Base-by-base conservation (phyloP, 2,888 invertebrate species). In the Pandemis heparana region DNA sequence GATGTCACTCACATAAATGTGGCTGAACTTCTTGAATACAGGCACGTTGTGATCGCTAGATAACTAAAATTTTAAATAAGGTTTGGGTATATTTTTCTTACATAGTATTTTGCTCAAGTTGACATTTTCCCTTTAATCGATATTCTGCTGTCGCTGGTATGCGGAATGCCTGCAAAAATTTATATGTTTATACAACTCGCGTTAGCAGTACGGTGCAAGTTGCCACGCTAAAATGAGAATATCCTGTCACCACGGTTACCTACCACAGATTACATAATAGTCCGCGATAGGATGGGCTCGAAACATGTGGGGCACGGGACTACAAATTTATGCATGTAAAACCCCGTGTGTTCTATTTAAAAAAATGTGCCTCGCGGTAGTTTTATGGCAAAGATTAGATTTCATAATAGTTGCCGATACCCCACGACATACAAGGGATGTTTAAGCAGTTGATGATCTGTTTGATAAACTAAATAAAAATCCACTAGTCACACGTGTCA, bases 401-500 rank as follows among this genome's bases (percentile, higher is more conserved):
- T 32, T 2, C 23, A 32, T 32, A 32, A 32, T 2, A 32, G 23
- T 32, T 32, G 23, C 23, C 23, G 23, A 32, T 32, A 32, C 2
- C 23, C 18, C 18, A 18, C 53, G 53, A 7, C 7, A 5, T 51
- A 51, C 23, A 32, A 32, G 23, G 4, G 23, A 32, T 32, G 23
- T 32, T 32, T 43, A 43, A 43, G 10, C 12, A 12, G 43, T 5
- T 43, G 43, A 43, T 12, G 12, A 43, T 48, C 14, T 6, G 6
- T 1, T n/a, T 48, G 48, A n/a, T 48, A n/a, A n/a, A 48, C n/a
- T 48, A 48, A 48, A 48, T 18, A 43, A 62, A 41, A 62, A 18
- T 62, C 18, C 18, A 62, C 5, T 12, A 62, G 62, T 41, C 62
- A 62, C 62, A 41, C 62, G 16, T 39, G 41, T 41, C 41, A 62